Evolutionary conservation across 1,140 invertebrate genomes (phyloP), one percentile per base, ranked within the genome.

Genomic region (Andrena cerasifolii): DNA sequence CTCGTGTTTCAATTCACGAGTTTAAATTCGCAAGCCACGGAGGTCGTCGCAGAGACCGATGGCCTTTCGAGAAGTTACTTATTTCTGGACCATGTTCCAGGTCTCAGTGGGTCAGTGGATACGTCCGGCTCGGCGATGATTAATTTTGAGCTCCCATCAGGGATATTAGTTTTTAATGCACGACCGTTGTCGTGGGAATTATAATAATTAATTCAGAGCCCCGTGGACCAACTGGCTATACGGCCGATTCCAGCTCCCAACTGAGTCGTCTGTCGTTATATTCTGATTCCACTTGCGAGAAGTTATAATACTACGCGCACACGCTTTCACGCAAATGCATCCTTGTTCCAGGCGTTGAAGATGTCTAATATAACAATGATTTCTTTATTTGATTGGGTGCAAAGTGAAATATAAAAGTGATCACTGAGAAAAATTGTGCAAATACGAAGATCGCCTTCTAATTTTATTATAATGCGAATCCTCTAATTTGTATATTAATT

Each of bases 161-260:
- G 62, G 63, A 80, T 73, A 88, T 87, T 83, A 86, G 71, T 87
- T 88, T 87, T 87, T 85, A 85, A 88, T 81, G 72, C 45, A 74
- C 43, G 47, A 80, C 40, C 78, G 80, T 82, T 80, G 80, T 78
- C 78, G 18, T 63, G 87, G 82, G 85, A 86, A 82, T 79, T 80
- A 84, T 80, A 82, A 88, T 88, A 88, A 88, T 88, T 88, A 88
- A 82, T 53, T 83, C 63, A 7, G 76, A 33, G 83, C 28, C 43
- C 33, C 33, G 28, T 47, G 66, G 67, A 28, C 51, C 76, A 56
- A 54, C 71, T 61, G 45, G 21, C 54, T 78, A 49, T 53, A 61
- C 73, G 33, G 63, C 7, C 26, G 21, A 31, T 28, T 65, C 43
- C 24, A 80, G 71, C 71, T 88, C 83, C 86, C 83, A 84, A 63